Percentiles rank a stretch among this genome's conserved stretches.
Conservation (phyloP, 2,888 invertebrate species). For the Aethes cnicana region DNA sequence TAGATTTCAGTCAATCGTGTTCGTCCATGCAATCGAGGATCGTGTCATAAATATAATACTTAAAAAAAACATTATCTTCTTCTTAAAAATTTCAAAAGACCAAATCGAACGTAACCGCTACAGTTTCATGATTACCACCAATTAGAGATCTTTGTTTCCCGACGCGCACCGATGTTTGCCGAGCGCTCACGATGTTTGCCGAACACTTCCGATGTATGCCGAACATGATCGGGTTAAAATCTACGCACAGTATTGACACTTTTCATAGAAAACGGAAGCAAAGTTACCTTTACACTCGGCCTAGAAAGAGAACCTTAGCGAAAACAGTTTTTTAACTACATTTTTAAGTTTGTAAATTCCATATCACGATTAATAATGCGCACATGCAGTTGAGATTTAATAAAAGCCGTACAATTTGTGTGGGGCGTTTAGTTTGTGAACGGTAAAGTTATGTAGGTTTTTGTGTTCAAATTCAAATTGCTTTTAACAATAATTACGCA, state of each 20-base stretch:
- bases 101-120: slow-evolving; percentile 34
- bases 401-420: neutral
- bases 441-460: neutral
- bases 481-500: slow-evolving; percentile 36
- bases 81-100: too few species aligned
- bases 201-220: slow-evolving; percentile 32
- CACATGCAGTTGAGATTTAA: neutral
- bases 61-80: too few species aligned
- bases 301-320: neutral
- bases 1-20: too few species aligned
- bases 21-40: too few species aligned
- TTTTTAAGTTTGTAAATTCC: slow-evolving; percentile 11
- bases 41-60: too few species aligned
- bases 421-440: neutral
- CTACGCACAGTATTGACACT: slow-evolving; percentile 42
- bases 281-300: neutral
- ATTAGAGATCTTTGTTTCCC: slow-evolving; percentile 27
- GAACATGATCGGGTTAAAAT: slow-evolving; percentile 46
- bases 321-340: neutral
- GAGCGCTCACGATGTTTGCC: slow-evolving; percentile 36
- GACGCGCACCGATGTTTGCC: slow-evolving; percentile 25
- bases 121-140: slow-evolving; percentile 48
- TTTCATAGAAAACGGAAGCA: slow-evolving; percentile 35
- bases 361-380: slow-evolving; percentile 3
- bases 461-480: slow-evolving; percentile 39